A percentile compares a stretch with the other conserved stretches of the same genome.
phyloP scores from a whole-genome alignment of 2,888 invertebrate genomes.

The Augochlorella aurata region DNA sequence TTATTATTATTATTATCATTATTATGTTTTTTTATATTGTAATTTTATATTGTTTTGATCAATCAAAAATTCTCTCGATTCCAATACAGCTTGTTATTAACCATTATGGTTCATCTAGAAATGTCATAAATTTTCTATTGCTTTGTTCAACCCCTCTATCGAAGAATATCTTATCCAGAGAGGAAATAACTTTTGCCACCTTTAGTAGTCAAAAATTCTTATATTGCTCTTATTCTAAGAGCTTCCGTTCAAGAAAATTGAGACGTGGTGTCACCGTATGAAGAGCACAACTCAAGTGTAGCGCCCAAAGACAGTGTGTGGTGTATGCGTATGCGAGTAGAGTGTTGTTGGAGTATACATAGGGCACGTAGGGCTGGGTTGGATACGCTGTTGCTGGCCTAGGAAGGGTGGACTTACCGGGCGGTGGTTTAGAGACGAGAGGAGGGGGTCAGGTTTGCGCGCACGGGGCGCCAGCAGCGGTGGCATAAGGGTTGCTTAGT shows the following conservation, averaged over 20 bases:
- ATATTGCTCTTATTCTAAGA: no score
- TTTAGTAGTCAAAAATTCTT: no score
- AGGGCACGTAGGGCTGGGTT: conserved; percentile 37
- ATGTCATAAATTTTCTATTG: no score
- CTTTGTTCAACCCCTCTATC: no score
- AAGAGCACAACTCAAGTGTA: conserved; percentile 22
- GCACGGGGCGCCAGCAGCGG: conserved; percentile 40
- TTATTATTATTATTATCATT: no score
- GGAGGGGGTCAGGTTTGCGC: conserved; percentile 52
- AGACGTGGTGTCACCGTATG: not conserved
- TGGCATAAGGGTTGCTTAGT: conserved; percentile 77
- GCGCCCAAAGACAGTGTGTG: not conserved
- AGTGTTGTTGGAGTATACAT: conserved; percentile 42
- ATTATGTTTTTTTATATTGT: no score
- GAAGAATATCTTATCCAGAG: no score
- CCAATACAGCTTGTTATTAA: no score
- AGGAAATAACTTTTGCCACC: no score
- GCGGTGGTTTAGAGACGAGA: conserved; percentile 45
- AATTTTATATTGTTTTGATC: no score
- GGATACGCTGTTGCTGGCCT: conserved; percentile 68
- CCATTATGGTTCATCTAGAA: no score
- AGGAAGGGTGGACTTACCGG: conserved; percentile 74
- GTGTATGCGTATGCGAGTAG: conserved; percentile 27
- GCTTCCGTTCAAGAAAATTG: not conserved
- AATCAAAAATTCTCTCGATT: no score